Conservation (phyloP, 92 coral and sea anemone species). For the Blastomussa wellsi region DNA sequence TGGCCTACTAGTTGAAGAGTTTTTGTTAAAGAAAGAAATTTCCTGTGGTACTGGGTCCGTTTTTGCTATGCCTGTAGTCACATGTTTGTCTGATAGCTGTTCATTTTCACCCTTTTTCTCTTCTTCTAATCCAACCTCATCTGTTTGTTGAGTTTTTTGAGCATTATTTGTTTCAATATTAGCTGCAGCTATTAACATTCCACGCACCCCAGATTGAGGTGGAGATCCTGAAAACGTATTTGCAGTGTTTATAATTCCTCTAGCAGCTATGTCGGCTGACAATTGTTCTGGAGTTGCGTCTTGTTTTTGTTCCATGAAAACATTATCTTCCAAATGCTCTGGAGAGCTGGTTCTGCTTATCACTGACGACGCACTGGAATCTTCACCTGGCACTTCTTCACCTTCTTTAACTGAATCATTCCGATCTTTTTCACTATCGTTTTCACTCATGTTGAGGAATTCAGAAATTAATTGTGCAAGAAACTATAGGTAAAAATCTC, state of each 20-base stretch:
- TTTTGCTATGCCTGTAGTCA: neutral
- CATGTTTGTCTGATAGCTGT: neutral
- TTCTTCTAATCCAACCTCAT: slow-evolving; percentile 1
- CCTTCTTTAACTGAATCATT: neutral
- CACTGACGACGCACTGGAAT: slow-evolving; percentile 54
- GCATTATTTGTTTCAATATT: neutral
- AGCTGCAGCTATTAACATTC: slow-evolving; percentile 26
- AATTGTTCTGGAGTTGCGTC: slow-evolving; percentile 31
- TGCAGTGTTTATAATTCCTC: slow-evolving; percentile 42
- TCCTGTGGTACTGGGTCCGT: neutral
- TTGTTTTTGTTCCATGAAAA: neutral
- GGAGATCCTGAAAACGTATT: slow-evolving; percentile 13
- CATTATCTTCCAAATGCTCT: slow-evolving; percentile 22
- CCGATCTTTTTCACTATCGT: neutral
- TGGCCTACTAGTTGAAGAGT: slow-evolving; percentile 46
- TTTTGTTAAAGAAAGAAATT: slow-evolving; percentile 14
- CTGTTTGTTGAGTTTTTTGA: neutral
- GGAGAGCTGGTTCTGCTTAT: slow-evolving; percentile 57
- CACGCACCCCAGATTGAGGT: slow-evolving; percentile 38
- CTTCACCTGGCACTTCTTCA: slow-evolving; percentile 26
- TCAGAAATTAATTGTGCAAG: neutral
- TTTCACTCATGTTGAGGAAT: slow-evolving; percentile 41
- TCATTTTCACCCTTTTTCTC: slow-evolving; percentile 15
- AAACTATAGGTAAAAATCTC: neutral
- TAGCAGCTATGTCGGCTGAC: slow-evolving; percentile 54